phyloP scores from a whole-genome alignment of 2,113 vertebrate genomes.

The Lepidothrix coronata region DNA sequence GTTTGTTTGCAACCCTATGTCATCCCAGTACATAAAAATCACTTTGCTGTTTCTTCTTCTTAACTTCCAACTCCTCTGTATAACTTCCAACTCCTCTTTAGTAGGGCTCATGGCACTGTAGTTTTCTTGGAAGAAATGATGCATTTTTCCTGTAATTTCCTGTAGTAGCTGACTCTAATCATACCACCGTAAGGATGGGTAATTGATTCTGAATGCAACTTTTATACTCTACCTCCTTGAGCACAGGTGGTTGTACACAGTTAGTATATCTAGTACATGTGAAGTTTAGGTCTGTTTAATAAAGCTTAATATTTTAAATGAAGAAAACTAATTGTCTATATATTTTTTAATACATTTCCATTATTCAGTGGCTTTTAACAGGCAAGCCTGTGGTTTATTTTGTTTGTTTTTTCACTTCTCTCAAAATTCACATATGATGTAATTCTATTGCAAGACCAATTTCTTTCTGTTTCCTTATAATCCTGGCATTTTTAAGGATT shows the following conservation, averaged over 20 bases:
- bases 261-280: not conserved
- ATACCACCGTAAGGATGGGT: rapidly evolving
- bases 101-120: rapidly evolving
- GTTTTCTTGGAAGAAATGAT: not conserved
- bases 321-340: not conserved
- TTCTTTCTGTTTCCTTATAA: not conserved
- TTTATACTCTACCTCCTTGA: not conserved
- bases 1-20: not conserved
- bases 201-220: not conserved
- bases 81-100: not conserved
- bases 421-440: not conserved
- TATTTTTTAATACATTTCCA: not conserved
- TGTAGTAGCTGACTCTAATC: not conserved
- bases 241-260: not conserved
- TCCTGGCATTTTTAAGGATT: not conserved
- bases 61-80: not conserved
- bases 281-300: not conserved
- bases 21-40: not conserved
- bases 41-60: not conserved
- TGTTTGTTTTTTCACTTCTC: not conserved
- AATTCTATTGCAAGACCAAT: not conserved
- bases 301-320: not conserved
- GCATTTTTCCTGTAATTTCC: not conserved
- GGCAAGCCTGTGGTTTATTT: not conserved
- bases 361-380: not conserved